These are phyloP conservation scores for Autographa pulchrina DNA, from an alignment of 2,888 invertebrate genomes.

Conservation along the genomic window DNA sequence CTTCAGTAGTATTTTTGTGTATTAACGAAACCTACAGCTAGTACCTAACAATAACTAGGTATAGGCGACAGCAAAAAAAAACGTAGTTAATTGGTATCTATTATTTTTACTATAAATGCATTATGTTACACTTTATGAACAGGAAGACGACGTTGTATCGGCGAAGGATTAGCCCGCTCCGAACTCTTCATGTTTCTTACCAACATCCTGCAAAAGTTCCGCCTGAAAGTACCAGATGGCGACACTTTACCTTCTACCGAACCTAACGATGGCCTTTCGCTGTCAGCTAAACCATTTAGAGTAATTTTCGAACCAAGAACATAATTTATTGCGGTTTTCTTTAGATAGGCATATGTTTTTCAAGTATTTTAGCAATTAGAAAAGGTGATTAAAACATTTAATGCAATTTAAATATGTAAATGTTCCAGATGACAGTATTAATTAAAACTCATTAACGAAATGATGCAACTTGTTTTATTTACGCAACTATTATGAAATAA, in stretches of 20 bases:
- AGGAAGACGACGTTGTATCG: conserved; percentile 94
- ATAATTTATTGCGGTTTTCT: conserved; percentile 17
- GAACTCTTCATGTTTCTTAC: conserved; percentile 94
- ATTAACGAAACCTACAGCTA: too few relatives aligned
- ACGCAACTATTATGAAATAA: conserved; percentile 31
- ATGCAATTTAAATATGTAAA: neutral
- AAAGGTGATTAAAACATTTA: conserved; percentile 19
- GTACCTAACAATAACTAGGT: too few relatives aligned
- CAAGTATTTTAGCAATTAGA: conserved; percentile 5
- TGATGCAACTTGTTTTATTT: conserved; percentile 39
- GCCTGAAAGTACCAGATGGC: conserved; percentile 74
- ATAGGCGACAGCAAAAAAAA: too few relatives aligned
- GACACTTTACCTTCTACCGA: conserved; percentile 81
- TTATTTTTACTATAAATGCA: neutral
- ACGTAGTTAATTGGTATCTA: too few relatives aligned
- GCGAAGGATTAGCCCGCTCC: conserved; percentile 92
- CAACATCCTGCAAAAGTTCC: conserved; percentile 92
- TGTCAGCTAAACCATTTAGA: conserved; percentile 88
- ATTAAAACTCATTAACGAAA: conserved; percentile 37
- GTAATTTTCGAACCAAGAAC: conserved; percentile 78
- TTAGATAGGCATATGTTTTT: neutral
- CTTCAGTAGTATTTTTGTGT: too few relatives aligned
- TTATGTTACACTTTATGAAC: conserved; percentile 13
- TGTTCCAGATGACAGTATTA: conserved; percentile 14
- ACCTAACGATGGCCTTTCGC: conserved; percentile 88